These are phyloP conservation scores for Apodemus speciosus DNA, from an alignment of 2,113 vertebrate species.

Conservation along the genomic window DNA sequence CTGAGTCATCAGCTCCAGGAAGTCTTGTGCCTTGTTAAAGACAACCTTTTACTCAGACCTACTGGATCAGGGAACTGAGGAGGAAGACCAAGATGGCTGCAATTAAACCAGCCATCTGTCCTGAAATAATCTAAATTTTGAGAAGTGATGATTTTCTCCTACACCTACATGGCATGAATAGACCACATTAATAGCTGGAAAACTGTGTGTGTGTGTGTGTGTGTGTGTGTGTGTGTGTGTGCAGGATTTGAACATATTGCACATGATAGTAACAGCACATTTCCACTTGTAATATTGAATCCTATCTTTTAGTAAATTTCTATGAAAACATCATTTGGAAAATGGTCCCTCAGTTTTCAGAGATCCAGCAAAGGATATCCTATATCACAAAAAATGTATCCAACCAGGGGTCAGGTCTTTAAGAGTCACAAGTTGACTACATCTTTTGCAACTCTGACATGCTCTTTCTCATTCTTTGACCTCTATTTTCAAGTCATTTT, in stretches of 20 bases:
- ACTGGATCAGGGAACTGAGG: background rate
- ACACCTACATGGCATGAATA: background rate
- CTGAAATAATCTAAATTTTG: background rate
- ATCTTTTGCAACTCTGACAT: conserved; percentile 57
- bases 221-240: background rate
- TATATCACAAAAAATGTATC: conserved; percentile 44
- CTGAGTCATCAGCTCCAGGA: background rate
- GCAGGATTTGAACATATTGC: background rate
- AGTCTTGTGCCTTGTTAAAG: background rate
- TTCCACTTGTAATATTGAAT: conserved; percentile 37
- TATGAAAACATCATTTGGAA: conserved; percentile 18
- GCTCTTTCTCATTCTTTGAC: conserved; percentile 67
- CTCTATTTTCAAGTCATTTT: conserved; percentile 79
- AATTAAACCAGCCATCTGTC: background rate
- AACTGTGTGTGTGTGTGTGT: background rate
- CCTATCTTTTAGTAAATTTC: conserved; percentile 31
- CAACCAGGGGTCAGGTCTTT: conserved; percentile 21
- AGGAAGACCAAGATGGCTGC: background rate
- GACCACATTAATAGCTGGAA: background rate
- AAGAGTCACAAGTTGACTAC: conserved; percentile 53
- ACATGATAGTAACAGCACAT: background rate
- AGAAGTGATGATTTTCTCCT: background rate
- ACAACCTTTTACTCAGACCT: background rate
- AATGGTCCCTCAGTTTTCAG: background rate
- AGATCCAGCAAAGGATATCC: background rate